Percentiles rank a stretch among this genome's conserved stretches.
These are phyloP conservation scores for Conus ventricosus DNA, from an alignment of 1,140 invertebrate species.

Conservation along the genomic window DNA sequence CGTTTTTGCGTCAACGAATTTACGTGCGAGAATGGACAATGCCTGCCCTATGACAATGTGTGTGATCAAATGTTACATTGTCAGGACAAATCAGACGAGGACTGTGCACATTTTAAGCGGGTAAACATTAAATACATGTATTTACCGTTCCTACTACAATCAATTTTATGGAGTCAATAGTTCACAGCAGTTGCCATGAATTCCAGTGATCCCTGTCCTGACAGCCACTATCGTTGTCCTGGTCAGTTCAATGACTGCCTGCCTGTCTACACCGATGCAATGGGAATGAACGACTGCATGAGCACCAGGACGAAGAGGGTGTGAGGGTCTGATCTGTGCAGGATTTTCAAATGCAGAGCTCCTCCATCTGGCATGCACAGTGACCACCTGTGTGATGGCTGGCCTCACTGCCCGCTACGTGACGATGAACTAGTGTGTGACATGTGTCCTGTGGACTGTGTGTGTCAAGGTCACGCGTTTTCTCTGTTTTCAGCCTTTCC, in stretches of 20 bases:
- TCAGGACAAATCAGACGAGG: too few species aligned
- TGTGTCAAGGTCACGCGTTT: constrained; percentile 25
- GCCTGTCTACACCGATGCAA: constrained; percentile 22
- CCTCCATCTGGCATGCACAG: constrained; percentile 34
- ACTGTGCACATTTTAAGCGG: too few species aligned
- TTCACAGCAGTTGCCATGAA: neutral
- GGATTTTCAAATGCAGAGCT: constrained; percentile 34
- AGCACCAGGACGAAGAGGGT: constrained; percentile 12
- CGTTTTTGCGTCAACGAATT: too few species aligned
- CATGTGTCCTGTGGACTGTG: constrained; percentile 45
- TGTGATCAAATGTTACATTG: too few species aligned
- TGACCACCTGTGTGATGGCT: constrained; percentile 32
- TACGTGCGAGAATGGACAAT: too few species aligned
- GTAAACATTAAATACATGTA: too few species aligned
- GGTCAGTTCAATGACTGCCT: neutral
- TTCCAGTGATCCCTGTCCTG: neutral
- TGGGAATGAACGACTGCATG: constrained; percentile 21
- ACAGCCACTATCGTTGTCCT: constrained; percentile 17
- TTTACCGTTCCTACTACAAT: neutral
- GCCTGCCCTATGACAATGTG: too few species aligned
- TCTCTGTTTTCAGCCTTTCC: neutral
- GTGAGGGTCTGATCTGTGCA: constrained; percentile 25
- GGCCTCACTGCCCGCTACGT: constrained; percentile 33
- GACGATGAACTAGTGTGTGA: constrained; percentile 41
- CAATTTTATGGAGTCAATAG: neutral